Base-by-base conservation (phyloP, 2,888 invertebrate genomes). In the Agapetus fuscipes region DNA sequence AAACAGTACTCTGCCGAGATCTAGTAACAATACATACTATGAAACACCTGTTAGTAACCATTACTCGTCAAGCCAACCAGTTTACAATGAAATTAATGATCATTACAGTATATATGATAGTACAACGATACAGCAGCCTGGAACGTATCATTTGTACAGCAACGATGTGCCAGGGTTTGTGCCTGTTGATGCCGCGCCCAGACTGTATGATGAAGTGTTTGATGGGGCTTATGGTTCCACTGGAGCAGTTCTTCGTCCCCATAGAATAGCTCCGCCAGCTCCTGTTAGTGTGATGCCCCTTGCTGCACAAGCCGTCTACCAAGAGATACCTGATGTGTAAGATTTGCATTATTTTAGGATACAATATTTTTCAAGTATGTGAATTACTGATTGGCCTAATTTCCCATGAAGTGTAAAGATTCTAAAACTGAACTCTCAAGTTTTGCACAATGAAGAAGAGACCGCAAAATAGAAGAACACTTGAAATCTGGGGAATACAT, bases 251-350 rank as follows among this genome's bases (percentile, higher is more conserved):
- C 63, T 67, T n/a, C 57, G 75, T 1, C 77, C 77, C 3, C 75
- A 74, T 52, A 61, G 77, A 1, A 77, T 76, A 3, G 77, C 77
- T 0, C 77, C 77, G 0, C 64, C 74, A 15, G 69, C 71, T 17
- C 77, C 76, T 3, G 58, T 61, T 2, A 0, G 52, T 52, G 3
- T 53, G 56, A 57, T 27, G 46, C 45, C 9, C 6, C 10, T 30
- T 14, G 13, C 17, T 2, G 17, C 32, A 4, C 45, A 48, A 45
- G 38, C 58, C 7, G 17, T 45, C 14, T 46, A 43, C 33, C 39
- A 45, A 14, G 49, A 45, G 42, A 53, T 42, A 40, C 39, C 24
- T 11, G 48, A 48, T 25, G 30, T 43, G 48, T 48, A 48, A 43
- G 48, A 42, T n/a, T n/a, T n/a, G n/a, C n/a, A n/a, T n/a, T 20